phyloP scores from a whole-genome alignment of 1,140 invertebrate genomes.

The Musca vetustissima region DNA sequence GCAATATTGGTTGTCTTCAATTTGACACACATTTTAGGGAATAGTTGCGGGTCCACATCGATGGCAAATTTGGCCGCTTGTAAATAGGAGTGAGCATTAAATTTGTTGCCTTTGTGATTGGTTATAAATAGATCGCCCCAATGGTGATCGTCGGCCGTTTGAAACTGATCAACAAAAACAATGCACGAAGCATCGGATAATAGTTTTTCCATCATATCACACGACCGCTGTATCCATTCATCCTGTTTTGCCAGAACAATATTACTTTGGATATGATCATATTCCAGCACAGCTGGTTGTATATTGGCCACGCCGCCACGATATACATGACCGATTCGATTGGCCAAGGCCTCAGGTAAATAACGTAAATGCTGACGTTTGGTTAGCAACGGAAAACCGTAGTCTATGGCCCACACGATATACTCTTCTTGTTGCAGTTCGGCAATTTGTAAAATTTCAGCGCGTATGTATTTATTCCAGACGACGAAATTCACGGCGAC shows the following conservation, averaged over 20 bases:
- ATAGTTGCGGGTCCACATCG: background rate
- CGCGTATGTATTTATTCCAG: constrained; percentile 29
- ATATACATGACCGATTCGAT: background rate
- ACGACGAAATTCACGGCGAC: constrained; percentile 25
- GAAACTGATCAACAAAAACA: constrained; percentile 17
- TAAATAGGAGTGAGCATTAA: constrained; percentile 17
- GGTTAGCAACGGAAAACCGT: constrained; percentile 30
- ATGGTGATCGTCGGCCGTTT: background rate
- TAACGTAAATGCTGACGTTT: constrained; percentile 20
- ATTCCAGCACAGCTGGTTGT: constrained; percentile 23
- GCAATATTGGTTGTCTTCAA: constrained; percentile 15
- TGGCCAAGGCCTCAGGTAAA: constrained; percentile 9
- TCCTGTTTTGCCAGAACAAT: constrained; percentile 5
- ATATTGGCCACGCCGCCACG: constrained; percentile 23
- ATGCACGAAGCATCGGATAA: constrained; percentile 22
- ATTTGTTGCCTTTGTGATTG: constrained; percentile 18
- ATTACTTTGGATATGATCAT: constrained; percentile 9
- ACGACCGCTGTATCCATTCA: constrained; percentile 24
- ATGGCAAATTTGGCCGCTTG: constrained; percentile 13
- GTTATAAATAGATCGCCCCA: constrained; percentile 26
- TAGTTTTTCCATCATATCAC: constrained; percentile 25
- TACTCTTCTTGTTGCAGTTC: constrained; percentile 24
- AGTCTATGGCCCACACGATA: constrained; percentile 29
- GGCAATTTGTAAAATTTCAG: constrained; percentile 24
- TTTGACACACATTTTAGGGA: constrained; percentile 1